Percentiles rank a stretch among this genome's conserved stretches.
phyloP scores from a whole-genome alignment of 2,113 vertebrate genomes.

The Recurvirostra avosetta region DNA sequence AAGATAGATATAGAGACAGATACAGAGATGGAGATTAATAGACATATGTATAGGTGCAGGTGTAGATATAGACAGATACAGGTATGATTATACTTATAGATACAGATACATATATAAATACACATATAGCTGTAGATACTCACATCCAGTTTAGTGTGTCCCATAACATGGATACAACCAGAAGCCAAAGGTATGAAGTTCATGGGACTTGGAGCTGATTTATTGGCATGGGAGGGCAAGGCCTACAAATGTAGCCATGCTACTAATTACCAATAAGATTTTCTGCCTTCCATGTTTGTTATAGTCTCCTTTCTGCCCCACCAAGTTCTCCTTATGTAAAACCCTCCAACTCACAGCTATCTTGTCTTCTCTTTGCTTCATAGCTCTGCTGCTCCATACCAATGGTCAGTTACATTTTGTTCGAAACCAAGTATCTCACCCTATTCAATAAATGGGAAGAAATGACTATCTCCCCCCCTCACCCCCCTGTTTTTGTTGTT shows the following conservation, averaged over 20 bases:
- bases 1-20: neutral
- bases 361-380: neutral
- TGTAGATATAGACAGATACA: neutral
- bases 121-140: neutral
- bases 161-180: neutral
- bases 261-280: neutral
- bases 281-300: neutral
- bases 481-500: too few species aligned
- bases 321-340: neutral
- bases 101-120: neutral
- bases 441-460: neutral
- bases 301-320: neutral
- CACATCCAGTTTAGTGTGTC: neutral
- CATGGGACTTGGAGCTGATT: neutral
- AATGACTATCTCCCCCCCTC: neutral
- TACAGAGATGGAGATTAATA: neutral
- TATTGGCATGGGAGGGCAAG: neutral
- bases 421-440: neutral
- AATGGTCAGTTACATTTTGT: neutral
- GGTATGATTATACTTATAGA: neutral
- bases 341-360: neutral
- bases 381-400: neutral
- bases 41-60: fast-evolving
- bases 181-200: neutral
- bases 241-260: neutral